Evolutionary conservation across 2,888 invertebrate genomes (phyloP), one percentile per base, ranked within the genome.

Genomic region (Blomia tropicalis): DNA sequence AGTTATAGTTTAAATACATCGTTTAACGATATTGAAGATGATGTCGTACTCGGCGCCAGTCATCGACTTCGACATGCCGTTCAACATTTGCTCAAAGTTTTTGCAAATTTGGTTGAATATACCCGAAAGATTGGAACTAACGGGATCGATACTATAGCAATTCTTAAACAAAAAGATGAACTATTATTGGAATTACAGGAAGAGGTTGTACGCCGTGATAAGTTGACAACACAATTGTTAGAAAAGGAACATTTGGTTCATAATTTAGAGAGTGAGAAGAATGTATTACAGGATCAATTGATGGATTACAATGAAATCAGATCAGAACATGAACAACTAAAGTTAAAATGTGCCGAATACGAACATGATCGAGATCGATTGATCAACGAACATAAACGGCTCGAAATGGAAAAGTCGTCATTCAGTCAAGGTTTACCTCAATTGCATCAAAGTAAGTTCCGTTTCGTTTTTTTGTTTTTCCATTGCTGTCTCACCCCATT

Each of bases 161-260:
- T 69, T 31, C 14, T 62, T 19, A 64, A 63, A 43, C 63, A 65
- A 29, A 67, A 66, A 51, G 68, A 69, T 27, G 68, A 68, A 32
- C 62, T 69, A 5, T 53, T 63, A 7, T 25, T 60, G 3, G 68
- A 68, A 27, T 60, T 69, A 19, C 67, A 66, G 70, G 63, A 71
- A 70, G 64, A 74, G 66, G 69, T 44, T 43, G 25, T 27, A 22
- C 54, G 62, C 30, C 32, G 62, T 14, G 56, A 62, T 32, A 41
- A 62, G 43, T 25, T 62, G 41, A 62, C 62, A 4, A 25, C 41
- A n/a, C 62, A 62, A 29, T 32, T 62, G 27, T 22, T 62, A 23
- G 43, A 62, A 23, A 62, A 56, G 17, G 62, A 62, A 58, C 30
- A 58, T 25, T n/a, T 29, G 11, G 58, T 62, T n/a, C 47, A 62